Evolutionary conservation across 2,113 vertebrate species (phyloP).

Genomic region (Toxostoma redivivum): DNA sequence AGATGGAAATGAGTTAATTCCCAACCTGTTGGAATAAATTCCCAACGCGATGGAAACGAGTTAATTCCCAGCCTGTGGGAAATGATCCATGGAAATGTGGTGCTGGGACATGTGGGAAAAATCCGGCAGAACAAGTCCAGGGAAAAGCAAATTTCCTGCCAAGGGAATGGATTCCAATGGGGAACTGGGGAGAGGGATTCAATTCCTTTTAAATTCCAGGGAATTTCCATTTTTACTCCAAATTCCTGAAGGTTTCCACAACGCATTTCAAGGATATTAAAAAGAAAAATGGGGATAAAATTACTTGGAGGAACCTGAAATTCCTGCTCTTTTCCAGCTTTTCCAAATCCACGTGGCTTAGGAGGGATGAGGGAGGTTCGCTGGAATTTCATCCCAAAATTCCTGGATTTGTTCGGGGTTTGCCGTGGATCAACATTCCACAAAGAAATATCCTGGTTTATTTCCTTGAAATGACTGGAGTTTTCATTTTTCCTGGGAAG

Average conservation of each 20-base stretch:
- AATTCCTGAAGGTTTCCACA: background rate
- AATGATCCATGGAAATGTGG: background rate
- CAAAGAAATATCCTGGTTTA: background rate
- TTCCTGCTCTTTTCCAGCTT: background rate
- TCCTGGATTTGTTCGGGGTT: background rate
- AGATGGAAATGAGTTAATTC: background rate
- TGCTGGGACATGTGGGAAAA: fast-evolving
- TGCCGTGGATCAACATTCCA: background rate
- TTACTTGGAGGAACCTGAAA: no score
- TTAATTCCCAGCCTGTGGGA: background rate
- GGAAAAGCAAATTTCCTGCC: background rate
- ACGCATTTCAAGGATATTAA: fast-evolving
- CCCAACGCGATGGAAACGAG: background rate
- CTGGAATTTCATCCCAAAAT: background rate
- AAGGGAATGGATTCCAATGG: background rate
- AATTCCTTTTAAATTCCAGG: background rate
- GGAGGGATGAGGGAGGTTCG: background rate
- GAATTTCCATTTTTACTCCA: background rate
- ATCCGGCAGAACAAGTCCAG: fast-evolving
- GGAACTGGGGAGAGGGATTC: background rate
- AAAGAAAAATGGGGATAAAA: fast-evolving
- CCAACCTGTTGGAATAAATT: background rate
- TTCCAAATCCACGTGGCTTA: fast-evolving
- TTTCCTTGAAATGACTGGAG: background rate
- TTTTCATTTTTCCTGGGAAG: background rate